A percentile compares a stretch with the other conserved stretches of the same genome.
These are phyloP conservation scores for Balaenoptera acutorostrata DNA, from an alignment of 2,113 vertebrate genomes.

Conservation along the genomic window DNA sequence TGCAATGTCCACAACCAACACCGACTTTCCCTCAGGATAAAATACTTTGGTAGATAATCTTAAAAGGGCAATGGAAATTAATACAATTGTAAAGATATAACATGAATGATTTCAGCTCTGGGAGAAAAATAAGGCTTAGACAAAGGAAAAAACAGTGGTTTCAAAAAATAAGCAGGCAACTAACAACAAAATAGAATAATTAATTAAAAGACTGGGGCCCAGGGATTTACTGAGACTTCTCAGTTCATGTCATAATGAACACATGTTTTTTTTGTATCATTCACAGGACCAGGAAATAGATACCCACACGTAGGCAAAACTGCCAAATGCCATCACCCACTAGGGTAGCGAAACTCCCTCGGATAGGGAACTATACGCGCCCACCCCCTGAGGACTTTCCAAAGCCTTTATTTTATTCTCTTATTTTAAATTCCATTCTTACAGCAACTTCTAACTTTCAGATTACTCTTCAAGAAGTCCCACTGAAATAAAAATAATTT, in stretches of 20 bases:
- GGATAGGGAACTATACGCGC: fast-evolving
- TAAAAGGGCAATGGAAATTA: neutral
- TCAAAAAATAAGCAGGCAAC: neutral
- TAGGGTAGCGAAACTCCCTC: fast-evolving
- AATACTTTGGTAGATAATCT: neutral
- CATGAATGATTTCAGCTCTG: neutral
- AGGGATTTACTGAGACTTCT: neutral
- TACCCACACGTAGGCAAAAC: neutral
- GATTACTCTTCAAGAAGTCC: neutral
- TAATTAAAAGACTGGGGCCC: neutral
- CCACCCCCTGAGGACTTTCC: neutral
- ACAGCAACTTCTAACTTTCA: neutral
- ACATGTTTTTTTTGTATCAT: neutral
- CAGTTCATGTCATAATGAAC: neutral
- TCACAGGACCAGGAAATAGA: neutral
- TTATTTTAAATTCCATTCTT: neutral
- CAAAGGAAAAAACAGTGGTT: neutral
- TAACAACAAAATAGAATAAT: neutral
- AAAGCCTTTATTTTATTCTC: neutral
- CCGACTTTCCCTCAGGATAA: neutral
- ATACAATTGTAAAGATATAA: neutral
- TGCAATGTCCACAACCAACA: neutral
- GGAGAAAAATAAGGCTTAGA: neutral
- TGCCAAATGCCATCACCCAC: neutral
- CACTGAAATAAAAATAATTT: neutral